phyloP scores from a whole-genome alignment of 1,140 invertebrate genomes.

The Brachionus asplanchnoidis region DNA sequence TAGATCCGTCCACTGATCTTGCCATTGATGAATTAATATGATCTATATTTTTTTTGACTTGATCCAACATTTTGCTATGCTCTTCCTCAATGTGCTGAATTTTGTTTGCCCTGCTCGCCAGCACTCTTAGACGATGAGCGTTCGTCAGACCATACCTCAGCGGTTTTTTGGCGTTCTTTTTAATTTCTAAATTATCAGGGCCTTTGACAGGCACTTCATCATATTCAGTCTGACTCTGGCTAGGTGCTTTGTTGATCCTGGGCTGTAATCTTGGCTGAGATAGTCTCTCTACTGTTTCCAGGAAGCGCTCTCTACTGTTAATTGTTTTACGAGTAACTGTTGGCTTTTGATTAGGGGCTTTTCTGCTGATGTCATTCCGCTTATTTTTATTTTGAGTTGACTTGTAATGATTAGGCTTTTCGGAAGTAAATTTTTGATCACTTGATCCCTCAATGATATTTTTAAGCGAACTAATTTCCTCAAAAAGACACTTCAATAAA shows the following conservation, averaged over 20 bases:
- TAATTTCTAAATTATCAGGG: neutral
- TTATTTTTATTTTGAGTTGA: neutral
- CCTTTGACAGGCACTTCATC: slow-evolving; percentile 7
- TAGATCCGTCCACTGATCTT: neutral
- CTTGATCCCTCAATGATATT: neutral
- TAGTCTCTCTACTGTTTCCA: slow-evolving; percentile 9
- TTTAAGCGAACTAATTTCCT: slow-evolving; percentile 21
- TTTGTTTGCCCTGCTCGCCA: neutral
- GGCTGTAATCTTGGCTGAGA: neutral
- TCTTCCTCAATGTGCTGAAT: neutral
- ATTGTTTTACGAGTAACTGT: neutral
- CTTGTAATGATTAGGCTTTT: neutral
- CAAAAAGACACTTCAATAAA: slow-evolving; percentile 30
- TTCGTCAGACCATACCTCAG: slow-evolving; percentile 10
- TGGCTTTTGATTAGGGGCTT: neutral
- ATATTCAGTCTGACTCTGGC: neutral
- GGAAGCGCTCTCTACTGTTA: neutral
- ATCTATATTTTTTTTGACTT: slow-evolving; percentile 23
- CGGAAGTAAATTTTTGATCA: neutral
- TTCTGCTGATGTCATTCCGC: neutral
- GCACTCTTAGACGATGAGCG: slow-evolving; percentile 18
- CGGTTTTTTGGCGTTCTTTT: neutral
- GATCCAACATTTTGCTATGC: neutral
- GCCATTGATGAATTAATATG: neutral
- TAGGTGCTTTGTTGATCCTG: neutral